A percentile compares a stretch with the other conserved stretches of the same genome.
Conservation (phyloP, 2,888 invertebrate species). For the Microplitis manilae region DNA sequence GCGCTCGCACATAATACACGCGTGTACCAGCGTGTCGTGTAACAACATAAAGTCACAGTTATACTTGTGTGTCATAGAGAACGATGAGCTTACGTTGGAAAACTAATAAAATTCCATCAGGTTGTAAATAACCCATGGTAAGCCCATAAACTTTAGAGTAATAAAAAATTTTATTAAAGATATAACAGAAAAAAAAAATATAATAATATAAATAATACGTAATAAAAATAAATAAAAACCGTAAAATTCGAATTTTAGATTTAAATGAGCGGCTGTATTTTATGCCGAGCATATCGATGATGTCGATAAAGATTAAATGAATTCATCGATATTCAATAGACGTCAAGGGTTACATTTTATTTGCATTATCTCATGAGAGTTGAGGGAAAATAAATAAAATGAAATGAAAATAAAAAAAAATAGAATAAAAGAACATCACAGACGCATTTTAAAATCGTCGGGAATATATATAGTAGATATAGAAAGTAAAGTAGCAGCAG, state of each 20-base stretch:
- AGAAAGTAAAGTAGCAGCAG: background rate
- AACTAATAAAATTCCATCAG: constrained; percentile 17
- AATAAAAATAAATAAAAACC: too few species aligned
- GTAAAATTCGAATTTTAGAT: background rate
- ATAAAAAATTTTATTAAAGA: background rate
- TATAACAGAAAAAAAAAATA: background rate
- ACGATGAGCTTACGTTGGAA: constrained; percentile 19
- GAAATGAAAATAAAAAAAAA: constrained; percentile 6
- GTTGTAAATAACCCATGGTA: constrained; percentile 1
- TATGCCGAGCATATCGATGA: background rate
- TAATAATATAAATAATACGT: background rate
- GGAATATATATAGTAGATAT: background rate
- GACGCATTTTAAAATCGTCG: background rate
- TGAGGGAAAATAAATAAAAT: constrained; percentile 4
- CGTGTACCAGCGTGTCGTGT: constrained; percentile 19
- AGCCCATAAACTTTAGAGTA: background rate
- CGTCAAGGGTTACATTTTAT: constrained; percentile 8
- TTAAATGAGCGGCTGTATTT: background rate
- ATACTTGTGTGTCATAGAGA: constrained; percentile 27
- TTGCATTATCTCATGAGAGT: constrained; percentile 12
- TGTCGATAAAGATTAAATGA: background rate
- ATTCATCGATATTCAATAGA: constrained; percentile 9
- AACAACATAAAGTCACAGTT: constrained; percentile 31
- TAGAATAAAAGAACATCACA: background rate
- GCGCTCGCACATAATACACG: constrained; percentile 26